Evolutionary conservation across 1,140 invertebrate species (phyloP).

Genomic region (Cheumatopsyche charites): DNA sequence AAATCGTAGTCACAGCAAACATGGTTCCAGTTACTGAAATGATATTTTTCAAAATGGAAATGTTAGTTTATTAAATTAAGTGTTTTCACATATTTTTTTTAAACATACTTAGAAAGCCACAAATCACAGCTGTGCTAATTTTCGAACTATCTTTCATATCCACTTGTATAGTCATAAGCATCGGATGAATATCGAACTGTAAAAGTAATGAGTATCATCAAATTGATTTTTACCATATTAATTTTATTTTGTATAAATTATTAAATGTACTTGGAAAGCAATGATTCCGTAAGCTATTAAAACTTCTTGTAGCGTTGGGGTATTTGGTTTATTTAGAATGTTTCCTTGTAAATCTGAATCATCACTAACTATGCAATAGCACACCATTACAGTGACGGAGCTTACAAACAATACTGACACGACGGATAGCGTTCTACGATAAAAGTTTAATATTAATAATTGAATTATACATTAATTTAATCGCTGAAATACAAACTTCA

Average conservation of each 20-base stretch:
- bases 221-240: no score
- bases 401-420: conserved; percentile 65
- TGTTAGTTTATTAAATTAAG: conserved; percentile 4
- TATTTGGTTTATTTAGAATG: conserved; percentile 27
- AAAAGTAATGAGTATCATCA: conserved; percentile 47
- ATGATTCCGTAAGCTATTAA: conserved; percentile 69
- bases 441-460: background rate
- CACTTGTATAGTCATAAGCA: conserved; percentile 77
- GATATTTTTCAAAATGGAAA: conserved; percentile 16
- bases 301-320: conserved; percentile 55
- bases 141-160: conserved; percentile 74
- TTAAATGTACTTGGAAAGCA: conserved; percentile 63
- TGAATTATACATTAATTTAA: background rate
- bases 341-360: conserved; percentile 49
- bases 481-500: conserved; percentile 70
- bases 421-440: conserved; percentile 64
- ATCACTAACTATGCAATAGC: conserved; percentile 60
- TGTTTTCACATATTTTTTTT: conserved; percentile 7
- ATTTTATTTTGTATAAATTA: background rate
- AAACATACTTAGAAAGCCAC: conserved; percentile 69
- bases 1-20: conserved; percentile 67
- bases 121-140: conserved; percentile 68
- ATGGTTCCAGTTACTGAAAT: conserved; percentile 65
- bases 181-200: conserved; percentile 80
- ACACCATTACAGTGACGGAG: conserved; percentile 64